phyloP scores from a whole-genome alignment of 2,797 vertebrate species.

The Varecia variegata region DNA sequence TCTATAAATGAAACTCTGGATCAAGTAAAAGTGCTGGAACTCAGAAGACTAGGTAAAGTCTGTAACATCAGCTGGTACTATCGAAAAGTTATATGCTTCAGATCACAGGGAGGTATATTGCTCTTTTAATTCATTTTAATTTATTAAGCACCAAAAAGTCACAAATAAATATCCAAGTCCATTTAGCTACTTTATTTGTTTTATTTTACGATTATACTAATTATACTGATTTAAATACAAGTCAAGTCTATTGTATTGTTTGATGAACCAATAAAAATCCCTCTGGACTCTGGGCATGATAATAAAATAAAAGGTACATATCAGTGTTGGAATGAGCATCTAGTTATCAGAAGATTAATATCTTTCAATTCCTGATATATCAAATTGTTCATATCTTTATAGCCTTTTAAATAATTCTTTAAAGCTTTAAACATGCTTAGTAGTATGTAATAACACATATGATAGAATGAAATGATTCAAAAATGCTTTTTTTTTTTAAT shows the following conservation, averaged over 20 bases:
- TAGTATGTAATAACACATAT: neutral
- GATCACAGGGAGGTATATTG: neutral
- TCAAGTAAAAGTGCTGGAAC: neutral
- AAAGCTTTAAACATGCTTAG: neutral
- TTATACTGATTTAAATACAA: slow-evolving; percentile 54
- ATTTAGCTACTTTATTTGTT: slow-evolving; percentile 44
- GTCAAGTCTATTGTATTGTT: slow-evolving; percentile 34
- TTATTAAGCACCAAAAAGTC: slow-evolving; percentile 37
- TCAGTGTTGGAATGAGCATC: neutral
- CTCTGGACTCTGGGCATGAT: neutral
- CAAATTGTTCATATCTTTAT: neutral
- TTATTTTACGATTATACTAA: slow-evolving; percentile 63
- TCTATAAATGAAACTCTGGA: neutral
- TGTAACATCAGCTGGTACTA: neutral
- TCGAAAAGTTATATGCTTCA: neutral
- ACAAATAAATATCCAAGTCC: slow-evolving; percentile 47
- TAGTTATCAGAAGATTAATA: neutral
- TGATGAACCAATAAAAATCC: slow-evolving; percentile 56
- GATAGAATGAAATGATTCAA: neutral
- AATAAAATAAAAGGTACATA: slow-evolving; percentile 52
- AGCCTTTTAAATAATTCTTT: neutral
- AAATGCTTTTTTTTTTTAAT: neutral
- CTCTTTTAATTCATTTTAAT: slow-evolving; percentile 48
- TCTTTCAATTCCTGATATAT: neutral
- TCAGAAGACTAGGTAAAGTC: neutral